These are phyloP conservation scores for Lithobates pipiens DNA, from an alignment of 2,797 vertebrate species.

Conservation along the genomic window DNA sequence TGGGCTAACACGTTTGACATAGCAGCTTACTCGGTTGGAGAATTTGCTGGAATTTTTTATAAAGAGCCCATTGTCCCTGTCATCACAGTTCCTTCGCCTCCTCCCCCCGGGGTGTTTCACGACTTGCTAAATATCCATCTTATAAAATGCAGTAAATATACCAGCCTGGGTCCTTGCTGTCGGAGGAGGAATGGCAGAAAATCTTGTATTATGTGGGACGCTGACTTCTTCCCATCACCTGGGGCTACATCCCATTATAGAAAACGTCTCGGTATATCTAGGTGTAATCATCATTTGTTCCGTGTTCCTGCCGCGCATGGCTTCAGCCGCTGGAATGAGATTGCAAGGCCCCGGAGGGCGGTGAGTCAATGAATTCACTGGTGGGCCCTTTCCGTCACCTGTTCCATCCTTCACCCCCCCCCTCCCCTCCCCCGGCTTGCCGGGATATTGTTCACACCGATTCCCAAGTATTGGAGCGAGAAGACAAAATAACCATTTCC, in stretches of 20 bases:
- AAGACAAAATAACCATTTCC: too few species aligned
- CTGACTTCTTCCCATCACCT: slow-evolving; percentile 22
- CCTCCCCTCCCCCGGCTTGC: too few species aligned
- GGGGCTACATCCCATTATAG: slow-evolving; percentile 38
- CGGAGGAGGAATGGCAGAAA: slow-evolving; percentile 34
- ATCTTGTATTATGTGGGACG: background rate
- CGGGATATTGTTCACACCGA: too few species aligned
- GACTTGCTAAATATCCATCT: background rate
- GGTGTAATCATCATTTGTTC: slow-evolving; percentile 35
- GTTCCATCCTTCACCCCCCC: background rate
- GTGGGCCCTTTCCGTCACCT: slow-evolving; percentile 14
- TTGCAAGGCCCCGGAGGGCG: slow-evolving; percentile 22
- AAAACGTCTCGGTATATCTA: background rate
- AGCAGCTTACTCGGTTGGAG: background rate
- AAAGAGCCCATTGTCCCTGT: slow-evolving; percentile 61
- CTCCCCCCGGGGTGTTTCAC: background rate
- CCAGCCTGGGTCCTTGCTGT: background rate
- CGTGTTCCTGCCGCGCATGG: background rate
- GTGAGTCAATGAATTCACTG: background rate
- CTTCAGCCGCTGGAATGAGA: slow-evolving; percentile 11
- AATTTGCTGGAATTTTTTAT: background rate
- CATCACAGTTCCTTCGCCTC: background rate
- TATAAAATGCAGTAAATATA: background rate
- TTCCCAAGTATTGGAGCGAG: too few species aligned
- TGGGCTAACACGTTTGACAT: too few species aligned